Base-by-base conservation (phyloP, 2,888 invertebrate species). In the Sisyra nigra region DNA sequence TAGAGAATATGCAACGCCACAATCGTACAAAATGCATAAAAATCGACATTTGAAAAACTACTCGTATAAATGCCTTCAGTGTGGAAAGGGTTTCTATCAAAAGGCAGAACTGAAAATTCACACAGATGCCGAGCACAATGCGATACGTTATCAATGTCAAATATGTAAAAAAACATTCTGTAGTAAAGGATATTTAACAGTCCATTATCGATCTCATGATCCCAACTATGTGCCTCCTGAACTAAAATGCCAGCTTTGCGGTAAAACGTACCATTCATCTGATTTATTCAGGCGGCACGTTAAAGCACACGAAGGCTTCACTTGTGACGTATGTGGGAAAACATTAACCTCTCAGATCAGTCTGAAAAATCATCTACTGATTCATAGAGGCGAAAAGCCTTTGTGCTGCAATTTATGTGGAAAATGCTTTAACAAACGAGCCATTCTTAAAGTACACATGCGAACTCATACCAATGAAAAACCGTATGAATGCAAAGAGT, bases 81-180 rank as follows among this genome's bases (percentile, higher is more conserved):
- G 69, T 13, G 63, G 63, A 13, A 53, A 58, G 0, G 55, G 56
- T 0, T 69, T 67, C n/a, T 62, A 66, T 32, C 61, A 63, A 5
- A 48, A 65, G 31, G 66, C 65, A 37, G 63, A 66, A 0, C 45
- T 67, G 0, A 48, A 64, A 0, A 64, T 67, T 42, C 68, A 69
- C 35, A 62, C 61, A 6, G 51, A 65, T 2, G 60, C 62, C 24
- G 57, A 54, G 14, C 66, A 67, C 45, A 57, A 61, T 0, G 54
- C 55, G 19, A 66, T 66, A 3, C 59, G 62, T 4, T 67, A 68
- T 36, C 62, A 66, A 34, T 69, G 69, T 44, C 65, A 66, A 44
- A 46, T 65, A 40, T 70, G 69, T 18, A 66, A 67, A 2, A 67
- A 68, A 44, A 57, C 64, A 6, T 69, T 68, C 45, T 67, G 66